These are phyloP conservation scores for Gallinago stenura DNA, from an alignment of 2,797 vertebrate genomes.

Conservation along the genomic window DNA sequence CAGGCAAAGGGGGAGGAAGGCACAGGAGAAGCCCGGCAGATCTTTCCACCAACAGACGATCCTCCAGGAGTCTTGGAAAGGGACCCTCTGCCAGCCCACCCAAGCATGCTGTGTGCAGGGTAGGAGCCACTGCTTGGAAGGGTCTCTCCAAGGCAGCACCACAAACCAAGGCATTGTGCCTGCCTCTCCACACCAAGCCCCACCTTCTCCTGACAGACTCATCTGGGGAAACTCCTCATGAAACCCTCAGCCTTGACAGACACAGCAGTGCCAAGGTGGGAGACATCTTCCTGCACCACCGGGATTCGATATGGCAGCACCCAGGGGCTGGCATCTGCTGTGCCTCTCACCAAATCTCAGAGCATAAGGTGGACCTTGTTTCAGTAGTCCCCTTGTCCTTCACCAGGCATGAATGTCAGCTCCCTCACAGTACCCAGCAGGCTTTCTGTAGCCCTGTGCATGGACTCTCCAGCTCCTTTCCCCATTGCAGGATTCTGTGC, in stretches of 20 bases:
- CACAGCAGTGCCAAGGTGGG: neutral
- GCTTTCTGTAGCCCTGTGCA: neutral
- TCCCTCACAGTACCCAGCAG: neutral
- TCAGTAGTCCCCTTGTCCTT: neutral
- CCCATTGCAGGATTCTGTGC: neutral
- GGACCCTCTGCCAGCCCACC: neutral
- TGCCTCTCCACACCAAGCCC: neutral
- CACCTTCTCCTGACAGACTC: neutral
- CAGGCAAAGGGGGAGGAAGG: neutral
- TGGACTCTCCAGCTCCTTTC: neutral
- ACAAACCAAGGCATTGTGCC: neutral
- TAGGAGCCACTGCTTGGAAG: neutral
- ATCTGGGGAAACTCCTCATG: neutral
- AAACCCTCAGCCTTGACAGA: neutral
- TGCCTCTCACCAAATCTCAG: neutral
- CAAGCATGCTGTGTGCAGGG: fast-evolving
- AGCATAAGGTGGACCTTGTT: neutral
- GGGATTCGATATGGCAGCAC: fast-evolving
- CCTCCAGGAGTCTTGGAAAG: neutral
- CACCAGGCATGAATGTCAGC: neutral
- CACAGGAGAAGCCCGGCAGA: neutral
- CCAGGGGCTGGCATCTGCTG: neutral
- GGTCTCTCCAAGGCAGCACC: neutral
- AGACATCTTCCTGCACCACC: neutral
- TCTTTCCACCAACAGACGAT: neutral